A percentile compares a stretch with the other conserved stretches of the same genome.
Evolutionary conservation across 2,113 vertebrate genomes (phyloP).

Genomic region (Peromyscus maniculatus): DNA sequence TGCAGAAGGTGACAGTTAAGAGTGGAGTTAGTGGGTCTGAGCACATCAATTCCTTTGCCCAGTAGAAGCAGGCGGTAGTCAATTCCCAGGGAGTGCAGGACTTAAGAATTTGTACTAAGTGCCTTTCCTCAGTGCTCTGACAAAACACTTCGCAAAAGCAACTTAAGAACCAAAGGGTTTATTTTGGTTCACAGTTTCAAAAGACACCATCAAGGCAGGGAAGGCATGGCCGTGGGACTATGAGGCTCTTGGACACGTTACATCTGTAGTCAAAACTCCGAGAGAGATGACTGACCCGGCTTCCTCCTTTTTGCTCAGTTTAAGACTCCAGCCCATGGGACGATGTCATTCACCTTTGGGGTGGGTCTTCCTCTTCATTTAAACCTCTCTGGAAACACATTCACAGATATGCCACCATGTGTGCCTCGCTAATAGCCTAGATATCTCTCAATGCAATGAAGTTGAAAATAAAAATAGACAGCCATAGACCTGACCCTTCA

Average conservation of each 20-base stretch:
- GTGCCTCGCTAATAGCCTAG: neutral
- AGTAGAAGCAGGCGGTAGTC: neutral
- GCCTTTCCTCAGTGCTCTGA: neutral
- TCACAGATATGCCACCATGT: neutral
- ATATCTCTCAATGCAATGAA: neutral
- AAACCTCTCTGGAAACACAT: neutral
- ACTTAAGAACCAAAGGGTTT: neutral
- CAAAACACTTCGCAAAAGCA: neutral
- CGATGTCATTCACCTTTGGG: too few species aligned
- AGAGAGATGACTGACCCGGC: neutral
- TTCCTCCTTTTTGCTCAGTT: neutral
- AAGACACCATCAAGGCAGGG: neutral
- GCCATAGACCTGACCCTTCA: neutral
- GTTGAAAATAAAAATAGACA: neutral
- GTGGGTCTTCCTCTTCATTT: neutral
- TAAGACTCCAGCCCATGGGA: neutral
- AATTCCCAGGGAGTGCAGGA: neutral
- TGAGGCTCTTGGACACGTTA: neutral
- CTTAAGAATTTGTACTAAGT: neutral
- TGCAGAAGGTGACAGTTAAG: neutral
- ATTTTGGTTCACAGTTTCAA: neutral
- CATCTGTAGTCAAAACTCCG: neutral
- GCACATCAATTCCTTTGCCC: neutral
- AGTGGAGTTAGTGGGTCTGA: neutral
- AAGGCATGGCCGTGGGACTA: neutral